phyloP scores from a whole-genome alignment of 2,113 vertebrate species.

The Eubucco bourcierii region DNA sequence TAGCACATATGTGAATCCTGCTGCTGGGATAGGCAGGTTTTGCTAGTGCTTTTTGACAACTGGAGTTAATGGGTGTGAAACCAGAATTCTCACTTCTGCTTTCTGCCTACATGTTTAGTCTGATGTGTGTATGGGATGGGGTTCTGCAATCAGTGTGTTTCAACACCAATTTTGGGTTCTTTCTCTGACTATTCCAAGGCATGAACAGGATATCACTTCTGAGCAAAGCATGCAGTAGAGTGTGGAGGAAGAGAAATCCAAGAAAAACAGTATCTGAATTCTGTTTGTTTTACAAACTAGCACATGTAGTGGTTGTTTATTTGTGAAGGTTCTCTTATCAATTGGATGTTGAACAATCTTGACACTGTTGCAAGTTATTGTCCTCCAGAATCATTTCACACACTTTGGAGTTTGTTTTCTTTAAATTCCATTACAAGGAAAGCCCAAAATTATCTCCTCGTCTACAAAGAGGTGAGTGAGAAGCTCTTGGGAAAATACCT shows the following conservation, averaged over 20 bases:
- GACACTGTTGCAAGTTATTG: conserved; percentile 42
- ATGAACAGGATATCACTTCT: not conserved
- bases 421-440: not conserved
- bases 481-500: not conserved
- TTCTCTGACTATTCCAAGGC: conserved; percentile 18
- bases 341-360: not conserved
- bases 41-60: not conserved
- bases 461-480: not conserved
- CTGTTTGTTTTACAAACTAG: conserved; percentile 4
- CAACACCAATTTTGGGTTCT: not conserved
- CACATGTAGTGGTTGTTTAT: conserved; percentile 6
- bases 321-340: conserved; percentile 35
- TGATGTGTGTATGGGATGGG: not conserved
- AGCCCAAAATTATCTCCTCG: not conserved
- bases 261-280: conserved; percentile 31
- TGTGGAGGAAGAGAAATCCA: not conserved
- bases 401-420: conserved; percentile 27
- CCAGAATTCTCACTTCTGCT: conserved; percentile 20
- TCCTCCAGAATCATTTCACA: not conserved
- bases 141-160: conserved; percentile 11
- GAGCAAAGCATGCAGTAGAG: not conserved
- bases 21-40: not conserved
- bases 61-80: not conserved
- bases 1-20: not conserved
- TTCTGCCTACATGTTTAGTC: not conserved